Percentiles rank a stretch among this genome's conserved stretches.
Conservation (phyloP, 2,113 vertebrate genomes). For the Syrrhaptes paradoxus region DNA sequence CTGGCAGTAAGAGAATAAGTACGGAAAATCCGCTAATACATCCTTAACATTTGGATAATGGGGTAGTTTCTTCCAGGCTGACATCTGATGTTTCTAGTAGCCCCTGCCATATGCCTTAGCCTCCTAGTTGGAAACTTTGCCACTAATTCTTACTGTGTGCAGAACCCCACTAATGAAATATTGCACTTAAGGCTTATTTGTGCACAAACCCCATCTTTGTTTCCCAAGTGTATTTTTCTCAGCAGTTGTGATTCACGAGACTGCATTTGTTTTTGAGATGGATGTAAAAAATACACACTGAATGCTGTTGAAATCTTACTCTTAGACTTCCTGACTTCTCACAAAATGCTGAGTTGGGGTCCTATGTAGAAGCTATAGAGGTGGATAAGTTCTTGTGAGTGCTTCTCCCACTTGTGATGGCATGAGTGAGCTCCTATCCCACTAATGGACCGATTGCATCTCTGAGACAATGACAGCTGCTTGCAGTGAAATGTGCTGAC, state of each 20-base stretch:
- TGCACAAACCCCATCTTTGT: neutral
- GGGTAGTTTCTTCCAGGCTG: neutral
- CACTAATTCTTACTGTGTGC: neutral
- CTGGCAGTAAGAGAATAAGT: neutral
- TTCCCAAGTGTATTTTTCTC: neutral
- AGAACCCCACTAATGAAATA: neutral
- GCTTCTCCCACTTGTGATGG: neutral
- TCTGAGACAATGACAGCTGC: neutral
- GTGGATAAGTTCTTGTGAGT: neutral
- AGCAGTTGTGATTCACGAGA: neutral
- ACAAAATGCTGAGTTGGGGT: neutral
- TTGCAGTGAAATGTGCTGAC: neutral
- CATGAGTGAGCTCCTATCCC: rapidly evolving
- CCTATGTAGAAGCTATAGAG: neutral
- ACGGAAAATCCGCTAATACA: neutral
- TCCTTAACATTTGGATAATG: neutral
- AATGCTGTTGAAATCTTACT: neutral
- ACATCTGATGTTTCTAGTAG: neutral
- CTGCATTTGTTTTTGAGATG: neutral
- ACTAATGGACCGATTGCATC: neutral
- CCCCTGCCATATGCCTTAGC: neutral
- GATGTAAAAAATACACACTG: neutral
- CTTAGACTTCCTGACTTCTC: neutral
- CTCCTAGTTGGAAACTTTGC: neutral
- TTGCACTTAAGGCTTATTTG: neutral